Evolutionary conservation across 2,797 vertebrate species (phyloP).

Genomic region (Microhierax caerulescens): DNA sequence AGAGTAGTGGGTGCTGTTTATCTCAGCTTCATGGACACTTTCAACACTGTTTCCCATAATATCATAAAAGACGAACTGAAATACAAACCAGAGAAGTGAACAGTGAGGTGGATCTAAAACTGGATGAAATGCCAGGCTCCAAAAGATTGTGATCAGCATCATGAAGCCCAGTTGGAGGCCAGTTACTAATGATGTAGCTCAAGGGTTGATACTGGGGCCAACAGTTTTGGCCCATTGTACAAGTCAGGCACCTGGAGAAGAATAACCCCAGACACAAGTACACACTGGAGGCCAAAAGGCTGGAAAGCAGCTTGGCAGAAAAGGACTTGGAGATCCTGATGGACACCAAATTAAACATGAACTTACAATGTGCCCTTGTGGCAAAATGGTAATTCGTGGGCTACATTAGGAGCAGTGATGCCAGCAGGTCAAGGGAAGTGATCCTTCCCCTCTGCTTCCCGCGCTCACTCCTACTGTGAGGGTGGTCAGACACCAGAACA

Average conservation of each 20-base stretch:
- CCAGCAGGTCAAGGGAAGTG: background rate
- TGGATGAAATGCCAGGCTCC: background rate
- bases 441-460: background rate
- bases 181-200: background rate
- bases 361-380: background rate
- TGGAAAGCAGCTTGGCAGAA: background rate
- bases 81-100: background rate
- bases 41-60: background rate
- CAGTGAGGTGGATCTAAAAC: background rate
- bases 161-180: background rate
- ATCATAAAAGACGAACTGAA: background rate
- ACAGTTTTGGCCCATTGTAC: background rate
- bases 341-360: background rate
- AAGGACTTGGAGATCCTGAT: too few species aligned
- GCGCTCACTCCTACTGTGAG: background rate
- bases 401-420: background rate
- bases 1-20: background rate
- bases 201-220: background rate
- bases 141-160: background rate
- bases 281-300: background rate
- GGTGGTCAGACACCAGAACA: background rate
- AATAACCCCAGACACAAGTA: background rate
- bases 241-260: background rate
- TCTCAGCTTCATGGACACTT: background rate
- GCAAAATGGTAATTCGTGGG: background rate